Evolutionary conservation across 53 echinoderm and acorn worm species (phyloP).

Genomic region (Zoroaster sp.): DNA sequence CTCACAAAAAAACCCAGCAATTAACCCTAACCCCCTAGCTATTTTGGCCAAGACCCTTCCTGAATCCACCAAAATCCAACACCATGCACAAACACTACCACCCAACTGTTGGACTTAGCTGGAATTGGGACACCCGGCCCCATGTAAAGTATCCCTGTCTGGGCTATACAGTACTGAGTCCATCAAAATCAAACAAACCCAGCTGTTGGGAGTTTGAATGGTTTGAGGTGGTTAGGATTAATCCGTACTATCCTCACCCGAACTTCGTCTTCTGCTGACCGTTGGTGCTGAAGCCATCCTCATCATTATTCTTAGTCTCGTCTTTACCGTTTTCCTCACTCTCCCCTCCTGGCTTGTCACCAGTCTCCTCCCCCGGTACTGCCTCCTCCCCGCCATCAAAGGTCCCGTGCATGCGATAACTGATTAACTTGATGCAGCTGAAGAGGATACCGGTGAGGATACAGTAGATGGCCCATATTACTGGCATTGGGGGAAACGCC

Average conservation of each 20-base stretch:
- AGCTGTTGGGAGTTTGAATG: no score
- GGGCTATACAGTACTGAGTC: no score
- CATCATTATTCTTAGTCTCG: constrained; percentile 41
- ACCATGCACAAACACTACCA: no score
- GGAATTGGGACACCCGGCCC: no score
- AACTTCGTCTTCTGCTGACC: constrained; percentile 47
- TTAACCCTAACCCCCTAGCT: no score
- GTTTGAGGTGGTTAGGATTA: no score
- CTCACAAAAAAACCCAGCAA: no score
- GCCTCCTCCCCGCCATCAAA: constrained; percentile 93
- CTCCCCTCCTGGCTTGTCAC: constrained; percentile 13
- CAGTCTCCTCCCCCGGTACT: not conserved
- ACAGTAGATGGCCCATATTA: constrained; percentile 80
- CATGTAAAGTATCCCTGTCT: no score
- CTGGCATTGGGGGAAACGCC: constrained; percentile 59
- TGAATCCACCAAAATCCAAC: no score
- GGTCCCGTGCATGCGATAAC: constrained; percentile 87
- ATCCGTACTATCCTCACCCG: constrained; percentile 53
- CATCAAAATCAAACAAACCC: no score
- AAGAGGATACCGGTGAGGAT: constrained; percentile 61
- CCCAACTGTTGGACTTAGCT: no score
- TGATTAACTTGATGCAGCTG: constrained; percentile 71
- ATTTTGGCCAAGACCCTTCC: no score
- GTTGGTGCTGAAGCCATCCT: constrained; percentile 40
- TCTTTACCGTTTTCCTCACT: constrained; percentile 54